Evolutionary conservation across 53 echinoderm and acorn worm genomes (phyloP).

Genomic region (Hippasteria phrygiana): DNA sequence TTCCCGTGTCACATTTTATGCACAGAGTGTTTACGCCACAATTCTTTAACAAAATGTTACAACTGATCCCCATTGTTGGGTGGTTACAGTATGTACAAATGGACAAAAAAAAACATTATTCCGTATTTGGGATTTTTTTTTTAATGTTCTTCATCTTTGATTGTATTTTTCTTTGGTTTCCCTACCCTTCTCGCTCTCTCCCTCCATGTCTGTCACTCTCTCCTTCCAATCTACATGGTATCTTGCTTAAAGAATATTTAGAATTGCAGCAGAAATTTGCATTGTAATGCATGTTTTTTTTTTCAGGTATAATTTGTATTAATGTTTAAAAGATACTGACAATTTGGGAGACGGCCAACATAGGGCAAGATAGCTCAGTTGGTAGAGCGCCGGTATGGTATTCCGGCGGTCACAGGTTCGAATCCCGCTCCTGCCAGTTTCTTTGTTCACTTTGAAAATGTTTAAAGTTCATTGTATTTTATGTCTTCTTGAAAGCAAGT

Average conservation of each 20-base stretch:
- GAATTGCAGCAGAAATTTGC: neutral
- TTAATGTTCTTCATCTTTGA: neutral
- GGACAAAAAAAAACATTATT: neutral
- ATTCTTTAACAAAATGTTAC: slow-evolving; percentile 40
- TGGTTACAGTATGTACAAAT: slow-evolving; percentile 2
- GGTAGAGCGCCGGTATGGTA: too few relatives aligned
- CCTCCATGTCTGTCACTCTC: neutral
- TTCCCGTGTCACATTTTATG: slow-evolving; percentile 61
- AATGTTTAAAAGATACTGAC: too few relatives aligned
- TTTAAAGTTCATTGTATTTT: too few relatives aligned
- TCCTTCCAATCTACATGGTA: neutral
- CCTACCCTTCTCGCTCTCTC: neutral
- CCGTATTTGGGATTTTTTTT: slow-evolving; percentile 1
- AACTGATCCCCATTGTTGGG: neutral
- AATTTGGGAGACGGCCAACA: too few relatives aligned
- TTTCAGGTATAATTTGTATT: too few relatives aligned
- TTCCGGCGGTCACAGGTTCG: too few relatives aligned
- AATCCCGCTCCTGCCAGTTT: too few relatives aligned
- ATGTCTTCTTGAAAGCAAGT: too few relatives aligned
- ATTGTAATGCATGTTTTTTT: neutral
- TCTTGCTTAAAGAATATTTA: neutral
- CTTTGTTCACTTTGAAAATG: too few relatives aligned
- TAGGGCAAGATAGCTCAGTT: too few relatives aligned
- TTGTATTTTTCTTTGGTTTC: neutral
- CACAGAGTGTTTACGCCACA: slow-evolving; percentile 55